Conservation (phyloP, 2,113 vertebrate species). For the Neomonachus schauinslandi region DNA sequence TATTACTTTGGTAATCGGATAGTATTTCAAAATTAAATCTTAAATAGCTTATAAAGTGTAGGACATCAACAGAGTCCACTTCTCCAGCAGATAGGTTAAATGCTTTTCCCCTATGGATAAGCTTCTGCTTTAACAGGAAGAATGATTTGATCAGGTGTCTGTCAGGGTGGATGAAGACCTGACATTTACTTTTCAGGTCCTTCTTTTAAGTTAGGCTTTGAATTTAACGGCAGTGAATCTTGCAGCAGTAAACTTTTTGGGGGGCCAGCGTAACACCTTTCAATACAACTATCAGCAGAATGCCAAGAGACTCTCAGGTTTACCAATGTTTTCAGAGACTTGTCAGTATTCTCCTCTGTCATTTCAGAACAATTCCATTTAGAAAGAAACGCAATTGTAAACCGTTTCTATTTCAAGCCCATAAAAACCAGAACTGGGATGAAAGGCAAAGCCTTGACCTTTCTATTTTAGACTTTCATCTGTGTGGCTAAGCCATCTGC, state of each 20-base stretch:
- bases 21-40: conserved; percentile 60
- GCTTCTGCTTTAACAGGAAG: conserved; percentile 29
- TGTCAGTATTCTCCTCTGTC: conserved; percentile 79
- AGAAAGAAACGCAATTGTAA: conserved; percentile 78
- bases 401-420: conserved; percentile 82
- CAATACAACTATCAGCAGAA: conserved; percentile 81
- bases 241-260: conserved; percentile 81
- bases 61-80: conserved; percentile 8
- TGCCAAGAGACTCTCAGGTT: conserved; percentile 75
- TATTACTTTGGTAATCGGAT: conserved; percentile 21
- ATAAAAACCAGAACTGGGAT: conserved; percentile 78
- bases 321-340: conserved; percentile 82
- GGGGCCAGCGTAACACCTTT: conserved; percentile 84
- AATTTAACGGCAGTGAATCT: conserved; percentile 76
- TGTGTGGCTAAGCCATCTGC: conserved; percentile 76
- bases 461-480: conserved; percentile 80
- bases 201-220: conserved; percentile 65
- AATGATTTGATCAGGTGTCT: conserved; percentile 38
- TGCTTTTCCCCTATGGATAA: conserved; percentile 8
- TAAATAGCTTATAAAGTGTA: conserved; percentile 37
- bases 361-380: conserved; percentile 79
- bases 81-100: conserved; percentile 1
- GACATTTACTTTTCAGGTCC: conserved; percentile 79
- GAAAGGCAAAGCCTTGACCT: conserved; percentile 79
- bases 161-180: conserved; percentile 59